These are phyloP conservation scores for Dascillus cervinus DNA, from an alignment of 2,888 invertebrate genomes.

Conservation along the genomic window DNA sequence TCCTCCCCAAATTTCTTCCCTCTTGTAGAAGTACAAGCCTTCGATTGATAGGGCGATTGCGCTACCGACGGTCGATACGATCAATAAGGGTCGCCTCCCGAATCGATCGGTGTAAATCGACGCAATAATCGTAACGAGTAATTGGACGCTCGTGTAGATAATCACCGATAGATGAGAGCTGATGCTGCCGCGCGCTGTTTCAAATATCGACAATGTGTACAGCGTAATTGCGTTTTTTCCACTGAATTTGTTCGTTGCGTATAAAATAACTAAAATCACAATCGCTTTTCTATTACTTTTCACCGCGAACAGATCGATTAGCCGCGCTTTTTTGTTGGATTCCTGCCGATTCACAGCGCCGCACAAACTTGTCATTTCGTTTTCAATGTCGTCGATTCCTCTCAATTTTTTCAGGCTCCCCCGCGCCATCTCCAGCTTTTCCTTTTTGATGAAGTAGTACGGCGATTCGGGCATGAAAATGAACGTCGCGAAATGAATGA, in stretches of 20 bases:
- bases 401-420: slow-evolving; percentile 52
- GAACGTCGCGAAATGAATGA: slow-evolving; percentile 51
- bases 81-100: slow-evolving; percentile 55
- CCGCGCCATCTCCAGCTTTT: slow-evolving; percentile 42
- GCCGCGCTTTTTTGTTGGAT: slow-evolving; percentile 46
- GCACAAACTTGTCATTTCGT: slow-evolving; percentile 38
- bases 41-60: slow-evolving; percentile 38
- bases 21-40: slow-evolving; percentile 43
- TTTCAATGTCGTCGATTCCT: slow-evolving; percentile 45
- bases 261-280: slow-evolving; percentile 51
- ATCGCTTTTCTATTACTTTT: slow-evolving; percentile 55
- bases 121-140: slow-evolving; percentile 49
- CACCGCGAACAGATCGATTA: slow-evolving; percentile 46
- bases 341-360: slow-evolving; percentile 36
- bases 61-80: slow-evolving; percentile 46
- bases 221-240: slow-evolving; percentile 57
- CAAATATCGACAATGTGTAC: slow-evolving; percentile 57
- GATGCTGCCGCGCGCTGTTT: slow-evolving; percentile 41
- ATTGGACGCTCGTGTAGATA: slow-evolving; percentile 51
- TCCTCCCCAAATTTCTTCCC: slow-evolving; percentile 38
- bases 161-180: slow-evolving; percentile 50
- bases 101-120: slow-evolving; percentile 54
- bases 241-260: slow-evolving; percentile 55
- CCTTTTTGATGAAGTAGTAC: slow-evolving; percentile 42
- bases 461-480: slow-evolving; percentile 62